phyloP scores from a whole-genome alignment of 2,113 vertebrate genomes.

The Oxyruncus cristatus region DNA sequence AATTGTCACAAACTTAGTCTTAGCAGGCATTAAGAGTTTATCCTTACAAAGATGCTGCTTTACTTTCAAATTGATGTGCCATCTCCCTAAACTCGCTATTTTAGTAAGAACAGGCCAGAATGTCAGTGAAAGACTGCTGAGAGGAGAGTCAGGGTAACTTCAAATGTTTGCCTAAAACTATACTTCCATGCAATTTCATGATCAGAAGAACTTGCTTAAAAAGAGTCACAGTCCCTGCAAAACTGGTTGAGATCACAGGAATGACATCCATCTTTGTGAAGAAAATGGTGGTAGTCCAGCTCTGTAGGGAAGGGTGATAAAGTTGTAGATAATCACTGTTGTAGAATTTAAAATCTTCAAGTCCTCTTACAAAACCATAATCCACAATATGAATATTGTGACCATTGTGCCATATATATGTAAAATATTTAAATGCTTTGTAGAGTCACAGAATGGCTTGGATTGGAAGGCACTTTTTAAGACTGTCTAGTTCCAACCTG shows the following conservation, averaged over 20 bases:
- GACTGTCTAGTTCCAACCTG: not conserved
- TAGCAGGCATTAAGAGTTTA: not conserved
- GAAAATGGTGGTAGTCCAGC: not conserved
- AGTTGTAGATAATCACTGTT: not conserved
- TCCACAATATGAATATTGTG: not conserved
- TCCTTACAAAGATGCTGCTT: not conserved
- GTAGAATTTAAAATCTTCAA: not conserved
- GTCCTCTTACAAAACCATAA: not conserved
- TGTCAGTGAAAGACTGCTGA: not conserved
- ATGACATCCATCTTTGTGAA: not conserved
- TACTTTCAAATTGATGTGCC: not conserved
- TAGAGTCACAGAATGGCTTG: not conserved
- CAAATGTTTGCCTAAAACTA: not conserved
- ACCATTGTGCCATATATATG: not conserved
- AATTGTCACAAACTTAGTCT: not conserved
- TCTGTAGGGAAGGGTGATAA: not conserved
- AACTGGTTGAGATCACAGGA: not conserved
- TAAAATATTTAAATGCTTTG: not conserved
- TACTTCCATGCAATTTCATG: not conserved
- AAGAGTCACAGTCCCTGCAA: not conserved
- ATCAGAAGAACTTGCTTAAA: not conserved
- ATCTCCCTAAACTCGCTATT: not conserved
- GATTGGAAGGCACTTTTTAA: not conserved
- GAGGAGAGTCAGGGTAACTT: not conserved
- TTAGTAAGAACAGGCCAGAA: not conserved